Evolutionary conservation across 2,888 invertebrate species (phyloP), one percentile per base, ranked within the genome.

Genomic region (Dusona sp.): DNA sequence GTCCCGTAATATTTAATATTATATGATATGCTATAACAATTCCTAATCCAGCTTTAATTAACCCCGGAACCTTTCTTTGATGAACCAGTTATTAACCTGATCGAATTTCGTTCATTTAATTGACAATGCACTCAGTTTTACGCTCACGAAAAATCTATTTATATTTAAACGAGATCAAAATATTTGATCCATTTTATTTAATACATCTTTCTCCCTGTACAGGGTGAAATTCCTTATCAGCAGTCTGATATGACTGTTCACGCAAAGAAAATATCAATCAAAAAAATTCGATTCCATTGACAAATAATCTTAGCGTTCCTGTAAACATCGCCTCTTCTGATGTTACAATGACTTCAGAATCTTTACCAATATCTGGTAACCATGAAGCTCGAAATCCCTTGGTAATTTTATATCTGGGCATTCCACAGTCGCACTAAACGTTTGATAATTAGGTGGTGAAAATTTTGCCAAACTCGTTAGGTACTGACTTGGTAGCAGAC

Each of bases 401-500:
- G 36, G 38, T n/a, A 4, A 51, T 67, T 78, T 42, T 51, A 8
- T 19, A 36, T 6, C 67, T 29, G 48, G n/a, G 9, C 78, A 78
- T 51, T 67, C 51, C 67, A 29, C 9, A 42, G 3, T 11, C 16
- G 3, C 42, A 2, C 13, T 19, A 13, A 79, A 42, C 25, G 68
- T 42, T 68, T 68, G 68, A 61, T 13, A 79, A 70, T 79, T 45
- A 70, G 57, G 45, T 29, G 45, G 29, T 57, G 61, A 61, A 33
- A 7, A 79, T 68, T 65, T 51, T 16, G n/a, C 13, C 16, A n/a
- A 77, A 48, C 48, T 64, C 77, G 22, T 77, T 77, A 1, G 65
- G 33, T 36, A 29, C 29, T 74, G 33, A 33, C 48, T 64, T 7
- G 22, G 33, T 65, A 33, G 33, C 45, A 65, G 48, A 9, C 36